Evolutionary conservation across 1,140 invertebrate genomes (phyloP), one percentile per base, ranked within the genome.

Genomic region (Polyergus mexicanus): DNA sequence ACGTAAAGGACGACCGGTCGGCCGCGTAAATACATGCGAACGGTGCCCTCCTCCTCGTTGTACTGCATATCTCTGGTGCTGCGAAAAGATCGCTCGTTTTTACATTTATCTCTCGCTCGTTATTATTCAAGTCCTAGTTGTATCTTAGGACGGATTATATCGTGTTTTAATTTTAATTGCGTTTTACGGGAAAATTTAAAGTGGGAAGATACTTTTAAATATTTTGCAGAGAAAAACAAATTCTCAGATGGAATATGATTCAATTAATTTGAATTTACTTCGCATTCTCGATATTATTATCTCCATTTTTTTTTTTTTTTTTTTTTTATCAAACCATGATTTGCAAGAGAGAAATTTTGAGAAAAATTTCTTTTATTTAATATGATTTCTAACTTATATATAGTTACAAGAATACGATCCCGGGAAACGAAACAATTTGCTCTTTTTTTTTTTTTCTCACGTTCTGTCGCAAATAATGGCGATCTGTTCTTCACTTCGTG

Each of bases 11-110:
- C 96, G 41, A 99, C 95, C 0, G 97, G 98, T 74, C 98, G 95
- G 5, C 98, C 98, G n/a, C 97, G 96, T 1, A 99, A 95, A 95
- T 97, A 98, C 95, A 99, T 97, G 35, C 97, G 96, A 54, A 98
- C 96, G 25, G 96, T 96, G 28, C 97, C 97, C 88, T 98, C 97
- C 81, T 98, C 97, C 84, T 97, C 96, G 94, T 98, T 98, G 94
- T 97, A 98, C 88, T 96, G 96, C 92, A 97, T 97, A 90, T 97
- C 97, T 93, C 96, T 96, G 11, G 97, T 97, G 86, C 97, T 97
- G 92, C 41, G 68, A 84, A 86, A 3, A 88, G 11, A 77, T 22
- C 11, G 41, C 1, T 44, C 13, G 10, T 71, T 74, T 38, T 35
- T 47, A 80, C 41, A 13, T 69, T 63, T 25, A 16, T 35, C 16